These are phyloP conservation scores for Lasioglossum zephyrum DNA, from an alignment of 2,888 invertebrate genomes.

Conservation along the genomic window DNA sequence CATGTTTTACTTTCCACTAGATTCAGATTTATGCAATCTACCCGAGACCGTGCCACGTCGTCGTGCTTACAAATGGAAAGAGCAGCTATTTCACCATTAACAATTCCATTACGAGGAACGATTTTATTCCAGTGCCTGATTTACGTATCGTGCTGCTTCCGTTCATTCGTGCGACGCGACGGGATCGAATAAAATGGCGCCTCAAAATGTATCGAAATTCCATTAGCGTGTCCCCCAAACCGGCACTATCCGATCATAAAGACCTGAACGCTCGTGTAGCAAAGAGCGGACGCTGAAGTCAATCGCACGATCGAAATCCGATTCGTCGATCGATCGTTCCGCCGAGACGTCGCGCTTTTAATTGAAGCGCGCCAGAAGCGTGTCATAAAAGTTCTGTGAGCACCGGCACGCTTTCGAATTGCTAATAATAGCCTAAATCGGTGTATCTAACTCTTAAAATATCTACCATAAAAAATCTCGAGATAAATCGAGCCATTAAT, in stretches of 20 bases:
- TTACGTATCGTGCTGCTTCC: not conserved
- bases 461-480: not conserved
- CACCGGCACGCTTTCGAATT: not conserved
- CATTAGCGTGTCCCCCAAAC: not conserved
- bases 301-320: not conserved
- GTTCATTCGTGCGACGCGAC: not conserved
- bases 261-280: not conserved
- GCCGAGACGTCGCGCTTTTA: not conserved
- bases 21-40: conserved; percentile 5
- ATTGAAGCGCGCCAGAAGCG: not conserved
- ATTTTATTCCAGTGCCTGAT: not conserved
- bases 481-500: not conserved
- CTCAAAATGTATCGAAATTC: not conserved
- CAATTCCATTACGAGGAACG: conserved; percentile 11
- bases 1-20: conserved; percentile 4
- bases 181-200: not conserved
- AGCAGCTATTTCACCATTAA: not conserved
- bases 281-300: not conserved
- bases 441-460: not conserved
- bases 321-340: not conserved
- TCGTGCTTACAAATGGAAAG: not conserved
- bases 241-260: not conserved
- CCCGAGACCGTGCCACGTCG: not conserved
- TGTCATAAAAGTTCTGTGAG: not conserved
- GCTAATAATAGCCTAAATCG: conserved; percentile 14